Percentiles rank a stretch among this genome's conserved stretches.
phyloP scores from a whole-genome alignment of 64 coral and sea anemone species.

The Cladopsammia gracilis region DNA sequence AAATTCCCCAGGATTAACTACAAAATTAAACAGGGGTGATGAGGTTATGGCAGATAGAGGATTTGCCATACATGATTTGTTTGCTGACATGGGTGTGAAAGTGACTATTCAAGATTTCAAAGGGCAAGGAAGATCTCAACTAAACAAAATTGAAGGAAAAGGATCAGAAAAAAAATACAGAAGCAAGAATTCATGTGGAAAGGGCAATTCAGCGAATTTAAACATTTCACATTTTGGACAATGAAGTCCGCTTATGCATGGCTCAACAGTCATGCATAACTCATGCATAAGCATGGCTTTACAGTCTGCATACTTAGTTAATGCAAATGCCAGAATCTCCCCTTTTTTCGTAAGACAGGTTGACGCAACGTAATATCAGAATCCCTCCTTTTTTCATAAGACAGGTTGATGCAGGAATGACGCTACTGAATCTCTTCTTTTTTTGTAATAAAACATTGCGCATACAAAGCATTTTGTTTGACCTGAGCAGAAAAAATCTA shows the following conservation, averaged over 20 bases:
- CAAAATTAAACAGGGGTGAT: conserved; percentile 72
- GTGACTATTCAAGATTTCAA: conserved; percentile 78
- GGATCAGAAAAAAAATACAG: conserved; percentile 77
- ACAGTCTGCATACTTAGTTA: conserved; percentile 71
- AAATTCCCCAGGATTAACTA: conserved; percentile 61
- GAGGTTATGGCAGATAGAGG: conserved; percentile 79
- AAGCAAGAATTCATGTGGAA: conserved; percentile 80
- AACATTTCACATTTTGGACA: conserved; percentile 78
- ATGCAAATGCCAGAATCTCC: not conserved
- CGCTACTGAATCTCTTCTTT: too few species aligned
- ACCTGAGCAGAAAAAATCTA: too few species aligned
- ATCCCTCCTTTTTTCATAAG: too few species aligned
- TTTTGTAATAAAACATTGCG: too few species aligned
- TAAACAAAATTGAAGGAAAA: conserved; percentile 73
- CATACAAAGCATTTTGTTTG: too few species aligned
- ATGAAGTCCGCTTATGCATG: conserved; percentile 76
- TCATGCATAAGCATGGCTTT: conserved; percentile 72
- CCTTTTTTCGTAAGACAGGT: too few species aligned
- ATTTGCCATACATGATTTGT: conserved; percentile 66
- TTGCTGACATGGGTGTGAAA: conserved; percentile 64
- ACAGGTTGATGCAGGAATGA: too few species aligned
- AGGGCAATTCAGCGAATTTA: conserved; percentile 78
- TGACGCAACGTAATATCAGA: too few species aligned
- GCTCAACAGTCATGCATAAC: conserved; percentile 76
- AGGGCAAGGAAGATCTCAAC: conserved; percentile 73